phyloP scores from a whole-genome alignment of 2,797 vertebrate species.

The Podarcis lilfordi region DNA sequence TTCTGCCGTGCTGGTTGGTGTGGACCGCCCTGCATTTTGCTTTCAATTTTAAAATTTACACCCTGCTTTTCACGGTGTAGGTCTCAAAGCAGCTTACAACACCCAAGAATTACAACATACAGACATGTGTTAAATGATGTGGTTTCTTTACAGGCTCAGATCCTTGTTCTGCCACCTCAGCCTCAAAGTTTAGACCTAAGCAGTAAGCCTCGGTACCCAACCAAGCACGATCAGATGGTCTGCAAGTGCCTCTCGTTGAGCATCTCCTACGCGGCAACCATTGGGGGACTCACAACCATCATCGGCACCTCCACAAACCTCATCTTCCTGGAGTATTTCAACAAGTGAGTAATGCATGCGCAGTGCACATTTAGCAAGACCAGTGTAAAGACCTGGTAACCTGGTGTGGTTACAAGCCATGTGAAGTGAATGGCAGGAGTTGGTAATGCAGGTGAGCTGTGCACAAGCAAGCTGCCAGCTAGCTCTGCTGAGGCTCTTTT shows the following conservation, averaged over 20 bases:
- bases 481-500: too few species aligned
- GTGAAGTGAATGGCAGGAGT: too few species aligned
- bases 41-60: not conserved
- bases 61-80: not conserved
- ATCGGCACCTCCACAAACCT: slow-evolving; percentile 98
- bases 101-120: too few species aligned
- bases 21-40: not conserved
- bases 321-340: slow-evolving; percentile 98
- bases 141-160: slow-evolving; percentile 72
- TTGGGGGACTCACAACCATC: slow-evolving; percentile 96
- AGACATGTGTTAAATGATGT: not conserved
- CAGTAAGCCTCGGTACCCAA: slow-evolving; percentile 80
- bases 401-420: not conserved
- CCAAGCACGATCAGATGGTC: slow-evolving; percentile 93
- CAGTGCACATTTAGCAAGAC: not conserved
- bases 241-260: slow-evolving; percentile 97
- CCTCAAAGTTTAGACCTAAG: slow-evolving; percentile 48
- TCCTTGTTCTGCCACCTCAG: slow-evolving; percentile 64
- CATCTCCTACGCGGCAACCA: slow-evolving; percentile 95
- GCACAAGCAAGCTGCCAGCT: too few species aligned
- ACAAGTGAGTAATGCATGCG: slow-evolving; percentile 83
- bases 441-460: too few species aligned
- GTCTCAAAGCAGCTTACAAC: not conserved
- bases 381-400: not conserved
- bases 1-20: not conserved